Conservation (phyloP, 2,113 vertebrate species). For the Crotalus helleri region DNA sequence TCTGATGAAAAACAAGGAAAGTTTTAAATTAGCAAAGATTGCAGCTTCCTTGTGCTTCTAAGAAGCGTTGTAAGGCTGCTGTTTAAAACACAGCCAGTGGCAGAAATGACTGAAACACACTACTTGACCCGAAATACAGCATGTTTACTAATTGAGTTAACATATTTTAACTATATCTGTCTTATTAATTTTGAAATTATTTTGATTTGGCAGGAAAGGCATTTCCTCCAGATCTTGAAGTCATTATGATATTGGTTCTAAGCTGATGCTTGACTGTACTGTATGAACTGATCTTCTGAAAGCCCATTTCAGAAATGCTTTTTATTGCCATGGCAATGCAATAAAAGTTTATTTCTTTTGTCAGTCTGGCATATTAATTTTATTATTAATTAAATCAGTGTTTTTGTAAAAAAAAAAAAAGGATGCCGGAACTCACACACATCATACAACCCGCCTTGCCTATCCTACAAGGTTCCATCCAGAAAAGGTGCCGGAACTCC, state of each 20-base stretch:
- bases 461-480: too few relatives aligned
- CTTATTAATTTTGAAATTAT: not conserved
- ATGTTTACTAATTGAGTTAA: not conserved
- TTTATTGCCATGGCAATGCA: not conserved
- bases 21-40: conserved; percentile 43
- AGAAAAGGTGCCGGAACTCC: too few relatives aligned
- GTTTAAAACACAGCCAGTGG: not conserved
- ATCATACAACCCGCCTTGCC: too few relatives aligned
- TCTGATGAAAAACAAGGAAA: conserved; percentile 39
- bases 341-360: not conserved
- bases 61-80: conserved; percentile 28
- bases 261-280: not conserved
- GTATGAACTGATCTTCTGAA: not conserved
- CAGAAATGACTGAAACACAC: not conserved
- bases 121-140: not conserved
- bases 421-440: too few relatives aligned
- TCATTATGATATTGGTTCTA: not conserved
- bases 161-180: not conserved
- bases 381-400: not conserved
- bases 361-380: not conserved
- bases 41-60: conserved; percentile 40
- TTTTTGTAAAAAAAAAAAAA: too few relatives aligned
- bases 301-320: not conserved
- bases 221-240: not conserved
- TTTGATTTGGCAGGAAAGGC: not conserved